Evolutionary conservation across 2,797 vertebrate genomes (phyloP).

Genomic region (Erpetoichthys calabaricus): DNA sequence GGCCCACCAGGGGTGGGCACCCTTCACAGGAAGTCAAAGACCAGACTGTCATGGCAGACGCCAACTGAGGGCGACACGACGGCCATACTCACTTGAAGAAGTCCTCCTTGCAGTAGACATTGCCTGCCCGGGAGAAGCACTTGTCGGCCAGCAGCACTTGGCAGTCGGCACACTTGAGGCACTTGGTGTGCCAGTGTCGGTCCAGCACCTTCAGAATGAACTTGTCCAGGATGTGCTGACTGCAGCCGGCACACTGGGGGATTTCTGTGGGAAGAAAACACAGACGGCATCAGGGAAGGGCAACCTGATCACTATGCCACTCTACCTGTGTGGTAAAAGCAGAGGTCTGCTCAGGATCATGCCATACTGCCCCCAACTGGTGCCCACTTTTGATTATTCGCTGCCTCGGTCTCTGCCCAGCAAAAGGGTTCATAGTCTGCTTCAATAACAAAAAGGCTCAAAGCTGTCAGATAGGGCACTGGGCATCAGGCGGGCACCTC

Average conservation of each 20-base stretch:
- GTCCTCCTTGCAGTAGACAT: conserved; percentile 95
- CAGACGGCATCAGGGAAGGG: neutral
- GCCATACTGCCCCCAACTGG: too few species aligned
- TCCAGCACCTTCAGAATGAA: conserved; percentile 98
- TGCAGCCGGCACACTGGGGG: conserved; percentile 91
- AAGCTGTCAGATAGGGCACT: too few species aligned
- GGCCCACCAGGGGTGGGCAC: too few species aligned
- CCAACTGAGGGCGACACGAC: neutral
- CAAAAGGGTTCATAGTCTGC: too few species aligned
- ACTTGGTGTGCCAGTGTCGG: conserved; percentile 94
- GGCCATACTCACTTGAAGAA: conserved; percentile 87
- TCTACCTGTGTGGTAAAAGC: too few species aligned
- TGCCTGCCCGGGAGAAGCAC: conserved; percentile 86
- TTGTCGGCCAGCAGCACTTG: conserved; percentile 85
- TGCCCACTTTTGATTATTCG: too few species aligned
- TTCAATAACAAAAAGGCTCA: too few species aligned
- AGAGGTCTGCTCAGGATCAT: too few species aligned
- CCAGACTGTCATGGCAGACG: neutral
- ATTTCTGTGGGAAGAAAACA: conserved; percentile 57
- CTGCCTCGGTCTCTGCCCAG: too few species aligned
- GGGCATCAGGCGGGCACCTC: too few species aligned
- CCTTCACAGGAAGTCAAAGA: too few species aligned
- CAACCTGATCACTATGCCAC: neutral
- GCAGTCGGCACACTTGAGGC: conserved; percentile 93
- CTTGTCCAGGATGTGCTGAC: conserved; percentile 93